A percentile compares a stretch with the other conserved stretches of the same genome.
phyloP scores from a whole-genome alignment of 2,797 vertebrate genomes.

The Pseudochirops corinnae region DNA sequence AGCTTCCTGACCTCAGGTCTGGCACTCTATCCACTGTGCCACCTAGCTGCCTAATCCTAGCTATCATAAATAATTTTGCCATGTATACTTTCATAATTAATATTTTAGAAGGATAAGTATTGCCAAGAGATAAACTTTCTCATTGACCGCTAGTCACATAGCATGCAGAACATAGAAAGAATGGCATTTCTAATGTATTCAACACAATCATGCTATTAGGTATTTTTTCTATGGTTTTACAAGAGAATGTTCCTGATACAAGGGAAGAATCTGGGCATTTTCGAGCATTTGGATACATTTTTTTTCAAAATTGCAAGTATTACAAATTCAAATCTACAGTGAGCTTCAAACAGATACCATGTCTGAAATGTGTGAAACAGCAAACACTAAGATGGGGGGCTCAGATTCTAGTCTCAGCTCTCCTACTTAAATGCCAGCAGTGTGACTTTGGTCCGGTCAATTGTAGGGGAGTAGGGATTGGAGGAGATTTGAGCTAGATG shows the following conservation, averaged over 20 bases:
- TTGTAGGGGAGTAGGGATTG: not conserved
- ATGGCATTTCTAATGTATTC: not conserved
- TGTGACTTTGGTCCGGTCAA: accelerated
- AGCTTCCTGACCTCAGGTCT: not conserved
- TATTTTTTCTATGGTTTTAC: not conserved
- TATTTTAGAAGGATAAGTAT: not conserved
- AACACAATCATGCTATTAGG: not conserved
- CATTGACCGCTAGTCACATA: not conserved
- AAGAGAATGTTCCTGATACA: not conserved
- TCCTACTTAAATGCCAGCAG: accelerated
- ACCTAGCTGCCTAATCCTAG: not conserved
- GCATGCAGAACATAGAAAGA: not conserved
- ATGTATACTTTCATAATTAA: not conserved
- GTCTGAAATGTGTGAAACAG: not conserved
- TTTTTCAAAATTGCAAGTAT: not conserved
- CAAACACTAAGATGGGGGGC: not conserved
- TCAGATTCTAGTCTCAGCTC: not conserved
- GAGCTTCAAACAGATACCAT: too few relatives aligned
- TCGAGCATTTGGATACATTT: not conserved
- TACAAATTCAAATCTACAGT: not conserved
- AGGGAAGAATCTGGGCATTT: not conserved
- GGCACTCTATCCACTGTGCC: not conserved
- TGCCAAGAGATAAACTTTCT: not conserved
- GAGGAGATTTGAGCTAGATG: not conserved
- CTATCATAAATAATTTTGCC: not conserved